Base-by-base conservation (phyloP, 2,797 vertebrate species). In the Megaceryle alcyon region DNA sequence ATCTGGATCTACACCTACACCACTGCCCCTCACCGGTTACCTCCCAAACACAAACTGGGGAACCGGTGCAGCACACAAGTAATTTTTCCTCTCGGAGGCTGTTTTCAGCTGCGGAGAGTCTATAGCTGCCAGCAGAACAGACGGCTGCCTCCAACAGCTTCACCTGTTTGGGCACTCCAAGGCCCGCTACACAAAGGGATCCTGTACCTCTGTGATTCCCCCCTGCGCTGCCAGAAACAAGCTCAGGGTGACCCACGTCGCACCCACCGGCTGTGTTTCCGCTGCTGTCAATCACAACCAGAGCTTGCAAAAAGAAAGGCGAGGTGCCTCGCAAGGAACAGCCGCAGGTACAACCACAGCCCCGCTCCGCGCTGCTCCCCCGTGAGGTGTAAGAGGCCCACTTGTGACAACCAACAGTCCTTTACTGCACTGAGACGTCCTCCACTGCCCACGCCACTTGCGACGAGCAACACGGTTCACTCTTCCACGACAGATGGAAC, bases 221-320 rank as follows among this genome's bases (percentile, higher is more conserved):
- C 25, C 3, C 64, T 18, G 28, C 3, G 3, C 46, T 41, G 51
- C 57, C 9, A 39, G 49, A 17, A 75, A 18, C n/a, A 17, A 39
- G 35, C 59, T 9, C 6, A 2, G 37, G 20, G 44, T 0, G 4
- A 23, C 31, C 23, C 60, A 12, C 0, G 2, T 2, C 59, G 2
- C 5, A 19, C 9, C 43, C 61, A 29, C 15, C 8, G 0, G 35
- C 43, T 16, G 61, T 2, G 2, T 3, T 33, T 33, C 11, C 20
- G 35, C 43, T 25, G 33, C 35, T 15, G 16, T 13, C 18, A 15
- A 25, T 16, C 10, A 10, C 1, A 1, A 29, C 12, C 20, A 8
- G 43, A 49, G 61, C 15, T 16, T 2, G 5, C 29, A 6, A 49
- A 33, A 23, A 43, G 35, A 8, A 49, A 12, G 0, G 5, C 0